A percentile compares a stretch with the other conserved stretches of the same genome.
phyloP scores from a whole-genome alignment of 2,797 vertebrate genomes.

The Girardinus metallicus region DNA sequence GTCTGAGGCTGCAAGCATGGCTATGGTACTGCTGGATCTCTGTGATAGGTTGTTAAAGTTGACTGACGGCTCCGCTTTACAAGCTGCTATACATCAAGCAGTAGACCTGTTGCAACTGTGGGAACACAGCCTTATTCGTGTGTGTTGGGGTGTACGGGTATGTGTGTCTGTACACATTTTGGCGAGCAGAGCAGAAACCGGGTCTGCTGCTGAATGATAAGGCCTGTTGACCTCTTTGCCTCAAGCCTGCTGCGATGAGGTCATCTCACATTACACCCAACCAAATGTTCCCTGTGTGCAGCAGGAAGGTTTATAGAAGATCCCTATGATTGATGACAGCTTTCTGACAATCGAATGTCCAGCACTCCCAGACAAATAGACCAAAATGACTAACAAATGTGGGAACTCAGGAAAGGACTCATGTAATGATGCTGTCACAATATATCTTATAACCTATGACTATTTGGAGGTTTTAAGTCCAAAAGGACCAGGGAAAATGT shows the following conservation, averaged over 20 bases:
- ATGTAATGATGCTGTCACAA: not conserved
- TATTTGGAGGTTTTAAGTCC: not conserved
- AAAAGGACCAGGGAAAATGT: not conserved
- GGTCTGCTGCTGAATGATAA: conserved; percentile 65
- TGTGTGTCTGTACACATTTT: conserved; percentile 4
- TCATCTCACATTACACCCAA: conserved; percentile 67
- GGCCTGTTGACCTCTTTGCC: conserved; percentile 68
- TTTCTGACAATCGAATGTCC: conserved; percentile 36
- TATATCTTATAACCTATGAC: not conserved
- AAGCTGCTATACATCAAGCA: conserved; percentile 70
- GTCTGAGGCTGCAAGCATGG: conserved; percentile 40
- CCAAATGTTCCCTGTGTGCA: conserved; percentile 65
- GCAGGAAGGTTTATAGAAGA: conserved; percentile 54
- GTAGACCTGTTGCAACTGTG: conserved; percentile 63
- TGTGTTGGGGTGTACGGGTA: conserved; percentile 9
- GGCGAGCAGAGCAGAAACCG: conserved; percentile 43
- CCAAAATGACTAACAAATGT: conserved; percentile 15
- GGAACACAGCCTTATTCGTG: conserved; percentile 56
- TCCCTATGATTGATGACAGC: conserved; percentile 48
- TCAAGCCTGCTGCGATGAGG: conserved; percentile 49
- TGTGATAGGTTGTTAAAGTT: conserved; percentile 68
- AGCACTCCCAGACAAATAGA: conserved; percentile 32
- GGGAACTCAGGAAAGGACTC: not conserved
- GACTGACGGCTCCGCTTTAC: conserved; percentile 66
- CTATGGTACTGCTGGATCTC: conserved; percentile 69